Evolutionary conservation across 2,888 invertebrate genomes (phyloP).

Genomic region (Stegana nigrithorax): DNA sequence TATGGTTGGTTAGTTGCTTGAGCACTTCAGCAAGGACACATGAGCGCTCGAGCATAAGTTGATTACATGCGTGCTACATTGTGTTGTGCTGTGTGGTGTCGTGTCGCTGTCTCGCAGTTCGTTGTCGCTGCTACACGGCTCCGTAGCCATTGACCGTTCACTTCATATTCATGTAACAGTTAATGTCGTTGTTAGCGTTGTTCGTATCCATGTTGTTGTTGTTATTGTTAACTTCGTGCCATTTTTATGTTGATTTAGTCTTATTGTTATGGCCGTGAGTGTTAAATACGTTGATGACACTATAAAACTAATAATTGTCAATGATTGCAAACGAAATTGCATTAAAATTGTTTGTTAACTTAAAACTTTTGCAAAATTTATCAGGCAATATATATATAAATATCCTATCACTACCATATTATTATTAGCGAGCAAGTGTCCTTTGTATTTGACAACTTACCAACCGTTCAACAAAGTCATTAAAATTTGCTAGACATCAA

Average conservation of each 20-base stretch:
- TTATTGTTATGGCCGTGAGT: constrained; percentile 7
- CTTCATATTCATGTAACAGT: not conserved
- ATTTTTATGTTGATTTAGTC: not conserved
- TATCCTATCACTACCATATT: too few relatives aligned
- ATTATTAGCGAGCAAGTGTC: too few relatives aligned
- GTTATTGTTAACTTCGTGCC: constrained; percentile 5
- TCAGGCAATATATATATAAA: too few relatives aligned
- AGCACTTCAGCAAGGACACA: constrained; percentile 12
- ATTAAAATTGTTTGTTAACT: constrained; percentile 4
- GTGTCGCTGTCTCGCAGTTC: not conserved
- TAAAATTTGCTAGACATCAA: too few relatives aligned
- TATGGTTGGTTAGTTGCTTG: too few relatives aligned
- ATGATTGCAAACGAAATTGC: constrained; percentile 13
- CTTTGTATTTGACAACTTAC: too few relatives aligned
- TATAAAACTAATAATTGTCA: constrained; percentile 21
- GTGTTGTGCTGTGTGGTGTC: too few relatives aligned
- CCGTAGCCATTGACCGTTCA: constrained; percentile 5
- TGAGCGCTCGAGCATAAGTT: constrained; percentile 22
- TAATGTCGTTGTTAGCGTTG: not conserved
- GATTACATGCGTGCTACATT: constrained; percentile 7
- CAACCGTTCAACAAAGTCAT: too few relatives aligned
- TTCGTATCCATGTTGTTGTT: not conserved
- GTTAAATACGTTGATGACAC: constrained; percentile 17
- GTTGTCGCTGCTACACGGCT: not conserved
- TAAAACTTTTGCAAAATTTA: too few relatives aligned